Conservation (phyloP, 2,888 invertebrate species). For the Tinea semifulvella region DNA sequence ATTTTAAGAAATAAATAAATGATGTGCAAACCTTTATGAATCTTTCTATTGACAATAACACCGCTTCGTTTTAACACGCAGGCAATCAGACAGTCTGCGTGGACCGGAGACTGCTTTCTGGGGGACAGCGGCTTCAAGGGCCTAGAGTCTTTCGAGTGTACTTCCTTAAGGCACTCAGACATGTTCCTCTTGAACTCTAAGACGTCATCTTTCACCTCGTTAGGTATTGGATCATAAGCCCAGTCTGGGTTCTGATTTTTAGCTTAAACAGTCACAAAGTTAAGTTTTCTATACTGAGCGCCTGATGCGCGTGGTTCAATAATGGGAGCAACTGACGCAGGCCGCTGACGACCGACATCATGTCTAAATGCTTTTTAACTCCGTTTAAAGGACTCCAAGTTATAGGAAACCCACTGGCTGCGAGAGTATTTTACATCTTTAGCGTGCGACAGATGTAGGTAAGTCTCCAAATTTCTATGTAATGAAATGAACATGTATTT, state of each 20-base stretch:
- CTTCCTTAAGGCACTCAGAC: constrained; percentile 51
- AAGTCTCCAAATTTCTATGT: too few species aligned
- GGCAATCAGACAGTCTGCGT: constrained; percentile 53
- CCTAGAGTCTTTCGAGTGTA: constrained; percentile 38
- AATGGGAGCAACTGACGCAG: too few species aligned
- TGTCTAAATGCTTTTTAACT: too few species aligned
- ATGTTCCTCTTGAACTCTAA: constrained; percentile 48
- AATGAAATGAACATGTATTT: too few species aligned
- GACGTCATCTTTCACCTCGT: constrained; percentile 36
- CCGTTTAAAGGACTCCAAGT: too few species aligned
- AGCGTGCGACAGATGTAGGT: too few species aligned
- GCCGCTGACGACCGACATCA: too few species aligned
- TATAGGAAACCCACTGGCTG: too few species aligned
- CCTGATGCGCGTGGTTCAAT: too few species aligned
- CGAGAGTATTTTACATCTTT: too few species aligned
- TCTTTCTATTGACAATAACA: constrained; percentile 44
- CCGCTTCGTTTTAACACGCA: constrained; percentile 51
- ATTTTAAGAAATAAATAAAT: neutral
- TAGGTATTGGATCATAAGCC: constrained; percentile 63
- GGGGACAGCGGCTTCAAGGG: constrained; percentile 41
- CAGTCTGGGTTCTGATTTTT: constrained; percentile 33
- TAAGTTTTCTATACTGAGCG: too few species aligned
- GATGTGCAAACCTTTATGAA: constrained; percentile 41
- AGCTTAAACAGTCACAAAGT: too few species aligned
- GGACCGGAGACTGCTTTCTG: constrained; percentile 43